Percentiles rank a stretch among this genome's conserved stretches.
These are phyloP conservation scores for Hanleya hanleyi DNA, from an alignment of 2,888 invertebrate genomes.

Conservation along the genomic window DNA sequence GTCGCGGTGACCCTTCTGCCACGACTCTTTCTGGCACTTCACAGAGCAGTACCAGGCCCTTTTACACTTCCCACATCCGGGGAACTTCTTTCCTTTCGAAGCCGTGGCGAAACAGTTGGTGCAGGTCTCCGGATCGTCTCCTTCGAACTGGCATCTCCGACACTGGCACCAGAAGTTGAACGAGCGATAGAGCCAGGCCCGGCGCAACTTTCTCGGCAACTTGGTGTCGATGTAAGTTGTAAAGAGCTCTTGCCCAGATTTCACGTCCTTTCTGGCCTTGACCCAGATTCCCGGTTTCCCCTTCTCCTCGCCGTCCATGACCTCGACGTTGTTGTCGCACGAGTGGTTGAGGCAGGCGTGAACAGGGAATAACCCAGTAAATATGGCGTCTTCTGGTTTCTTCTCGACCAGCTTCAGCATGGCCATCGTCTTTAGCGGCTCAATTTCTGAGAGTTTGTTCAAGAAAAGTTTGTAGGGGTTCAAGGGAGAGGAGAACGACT, in stretches of 20 bases:
- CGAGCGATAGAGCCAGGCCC: slow-evolving; percentile 65
- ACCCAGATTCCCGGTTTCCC: slow-evolving; percentile 56
- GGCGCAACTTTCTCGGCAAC: slow-evolving; percentile 56
- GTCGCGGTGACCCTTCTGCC: slow-evolving; percentile 60
- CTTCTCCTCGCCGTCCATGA: slow-evolving; percentile 50
- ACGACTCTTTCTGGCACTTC: slow-evolving; percentile 57
- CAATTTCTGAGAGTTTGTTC: slow-evolving; percentile 36
- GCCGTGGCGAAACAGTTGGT: slow-evolving; percentile 55
- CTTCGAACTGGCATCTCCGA: slow-evolving; percentile 59
- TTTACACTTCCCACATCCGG: slow-evolving; percentile 60
- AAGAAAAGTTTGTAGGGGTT: slow-evolving; percentile 56
- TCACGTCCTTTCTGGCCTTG: slow-evolving; percentile 53
- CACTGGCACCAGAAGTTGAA: slow-evolving; percentile 69
- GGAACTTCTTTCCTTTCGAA: slow-evolving; percentile 49
- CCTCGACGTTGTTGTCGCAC: slow-evolving; percentile 63
- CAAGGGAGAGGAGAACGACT: slow-evolving; percentile 53
- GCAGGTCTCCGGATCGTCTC: slow-evolving; percentile 54
- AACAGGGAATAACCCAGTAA: slow-evolving; percentile 63
- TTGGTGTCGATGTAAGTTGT: slow-evolving; percentile 64
- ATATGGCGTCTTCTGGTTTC: slow-evolving; percentile 49
- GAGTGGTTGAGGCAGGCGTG: slow-evolving; percentile 67
- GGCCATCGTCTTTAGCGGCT: slow-evolving; percentile 38
- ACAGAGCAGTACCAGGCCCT: slow-evolving; percentile 64
- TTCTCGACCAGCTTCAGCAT: slow-evolving; percentile 45
- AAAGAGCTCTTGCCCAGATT: slow-evolving; percentile 51